phyloP scores from a whole-genome alignment of 53 echinoderm and acorn worm species.

The Crossaster papposus region DNA sequence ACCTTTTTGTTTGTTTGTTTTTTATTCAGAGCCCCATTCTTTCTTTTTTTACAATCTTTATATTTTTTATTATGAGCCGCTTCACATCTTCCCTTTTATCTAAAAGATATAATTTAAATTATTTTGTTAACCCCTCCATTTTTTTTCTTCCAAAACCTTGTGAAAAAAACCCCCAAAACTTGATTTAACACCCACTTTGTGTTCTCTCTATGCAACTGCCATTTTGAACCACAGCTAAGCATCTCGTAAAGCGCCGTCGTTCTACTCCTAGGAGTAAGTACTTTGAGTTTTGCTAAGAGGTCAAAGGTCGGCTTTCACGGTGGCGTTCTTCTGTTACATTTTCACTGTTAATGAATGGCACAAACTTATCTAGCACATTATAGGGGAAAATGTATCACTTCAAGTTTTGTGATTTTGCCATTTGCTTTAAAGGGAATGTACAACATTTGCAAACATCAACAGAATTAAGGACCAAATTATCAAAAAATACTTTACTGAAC shows the following conservation, averaged over 20 bases:
- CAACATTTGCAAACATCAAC: no score
- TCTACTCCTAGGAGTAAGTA: conserved; percentile 59
- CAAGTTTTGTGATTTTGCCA: not conserved
- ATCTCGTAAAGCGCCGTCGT: conserved; percentile 57
- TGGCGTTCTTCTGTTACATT: not conserved
- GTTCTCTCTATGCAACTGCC: conserved; percentile 56
- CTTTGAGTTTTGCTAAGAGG: conserved; percentile 1
- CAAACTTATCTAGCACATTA: conserved; percentile 6
- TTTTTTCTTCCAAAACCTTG: not conserved
- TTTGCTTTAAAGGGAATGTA: no score
- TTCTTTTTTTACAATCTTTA: no score
- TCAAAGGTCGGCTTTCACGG: not conserved
- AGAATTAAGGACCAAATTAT: no score
- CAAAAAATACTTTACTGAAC: no score
- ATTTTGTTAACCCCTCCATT: not conserved
- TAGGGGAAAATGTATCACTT: not conserved
- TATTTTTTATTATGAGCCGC: no score
- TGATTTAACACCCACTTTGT: conserved; percentile 50
- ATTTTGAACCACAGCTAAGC: conserved; percentile 58
- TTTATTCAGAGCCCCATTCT: no score
- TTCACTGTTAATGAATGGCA: conserved; percentile 11
- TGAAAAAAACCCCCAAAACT: not conserved
- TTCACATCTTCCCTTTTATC: no score
- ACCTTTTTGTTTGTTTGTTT: no score
- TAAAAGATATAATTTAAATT: not conserved